These are phyloP conservation scores for Teleogryllus oceanicus DNA, from an alignment of 2,888 invertebrate genomes.

Conservation along the genomic window DNA sequence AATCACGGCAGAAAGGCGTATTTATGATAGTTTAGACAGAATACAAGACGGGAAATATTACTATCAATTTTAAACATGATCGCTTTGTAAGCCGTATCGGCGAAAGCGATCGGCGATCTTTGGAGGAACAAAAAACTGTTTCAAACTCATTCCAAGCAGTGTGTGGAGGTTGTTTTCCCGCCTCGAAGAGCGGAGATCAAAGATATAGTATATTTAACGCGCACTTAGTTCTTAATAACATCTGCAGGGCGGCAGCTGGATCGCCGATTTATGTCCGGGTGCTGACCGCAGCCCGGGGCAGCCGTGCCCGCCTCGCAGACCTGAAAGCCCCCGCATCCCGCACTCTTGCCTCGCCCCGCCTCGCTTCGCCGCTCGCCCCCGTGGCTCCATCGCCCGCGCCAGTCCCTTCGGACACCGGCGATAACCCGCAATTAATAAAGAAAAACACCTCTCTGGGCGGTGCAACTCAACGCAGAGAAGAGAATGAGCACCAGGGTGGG, in stretches of 20 bases:
- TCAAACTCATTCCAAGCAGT: not conserved
- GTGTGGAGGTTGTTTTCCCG: slow-evolving; percentile 18
- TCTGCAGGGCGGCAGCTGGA: slow-evolving; percentile 18
- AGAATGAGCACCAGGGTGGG: not conserved
- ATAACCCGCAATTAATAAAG: slow-evolving; percentile 9
- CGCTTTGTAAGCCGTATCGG: slow-evolving; percentile 20
- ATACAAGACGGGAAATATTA: slow-evolving; percentile 12
- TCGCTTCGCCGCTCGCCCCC: not conserved
- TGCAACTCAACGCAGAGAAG: not conserved
- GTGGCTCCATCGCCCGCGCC: not conserved
- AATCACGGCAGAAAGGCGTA: slow-evolving; percentile 18
- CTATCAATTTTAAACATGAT: slow-evolving; percentile 22
- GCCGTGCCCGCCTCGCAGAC: not conserved
- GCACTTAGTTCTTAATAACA: slow-evolving; percentile 18
- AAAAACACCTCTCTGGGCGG: not conserved
- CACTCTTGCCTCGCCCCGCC: not conserved
- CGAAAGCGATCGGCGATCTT: slow-evolving; percentile 9
- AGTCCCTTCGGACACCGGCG: not conserved
- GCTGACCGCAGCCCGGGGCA: not conserved
- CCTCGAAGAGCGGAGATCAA: slow-evolving; percentile 6
- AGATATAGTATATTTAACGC: slow-evolving; percentile 18
- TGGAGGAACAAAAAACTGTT: not conserved
- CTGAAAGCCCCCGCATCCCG: not conserved
- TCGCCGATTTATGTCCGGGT: slow-evolving; percentile 9
- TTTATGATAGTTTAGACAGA: slow-evolving; percentile 3